These are phyloP conservation scores for Cotesia typhae DNA, from an alignment of 1,140 invertebrate species.

Conservation along the genomic window DNA sequence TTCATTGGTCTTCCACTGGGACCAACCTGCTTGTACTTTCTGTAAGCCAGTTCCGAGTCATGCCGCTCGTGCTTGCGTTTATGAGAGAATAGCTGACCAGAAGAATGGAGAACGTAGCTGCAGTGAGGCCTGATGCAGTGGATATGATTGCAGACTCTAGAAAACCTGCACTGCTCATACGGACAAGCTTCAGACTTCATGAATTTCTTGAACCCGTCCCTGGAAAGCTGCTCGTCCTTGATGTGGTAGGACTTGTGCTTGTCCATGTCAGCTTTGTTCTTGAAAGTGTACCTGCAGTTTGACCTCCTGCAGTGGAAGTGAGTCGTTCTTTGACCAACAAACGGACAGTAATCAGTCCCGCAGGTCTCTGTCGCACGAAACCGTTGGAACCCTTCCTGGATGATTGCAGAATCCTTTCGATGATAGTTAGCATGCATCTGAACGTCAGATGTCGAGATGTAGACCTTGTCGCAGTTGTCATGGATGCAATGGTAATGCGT, in stretches of 20 bases:
- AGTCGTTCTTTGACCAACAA: conserved; percentile 94
- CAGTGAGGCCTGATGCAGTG: conserved; percentile 96
- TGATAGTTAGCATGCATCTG: conserved; percentile 99
- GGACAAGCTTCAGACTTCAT: conserved; percentile 96
- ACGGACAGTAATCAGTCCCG: conserved; percentile 85
- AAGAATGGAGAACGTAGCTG: conserved; percentile 94
- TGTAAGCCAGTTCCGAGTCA: conserved; percentile 85
- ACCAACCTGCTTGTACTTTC: conserved; percentile 76
- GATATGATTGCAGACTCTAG: conserved; percentile 95
- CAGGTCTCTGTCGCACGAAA: conserved; percentile 93
- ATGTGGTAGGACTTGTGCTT: conserved; percentile 99
- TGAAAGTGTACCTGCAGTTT: conserved; percentile 94
- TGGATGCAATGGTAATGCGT: conserved; percentile 99
- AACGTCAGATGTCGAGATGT: conserved; percentile 98
- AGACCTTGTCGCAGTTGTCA: conserved; percentile 95
- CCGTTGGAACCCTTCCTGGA: conserved; percentile 94
- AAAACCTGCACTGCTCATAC: conserved; percentile 91
- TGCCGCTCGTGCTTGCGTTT: conserved; percentile 96
- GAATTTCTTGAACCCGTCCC: conserved; percentile 98
- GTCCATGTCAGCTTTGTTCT: conserved; percentile 99
- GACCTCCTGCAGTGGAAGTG: conserved; percentile 95
- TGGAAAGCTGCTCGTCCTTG: conserved; percentile 93
- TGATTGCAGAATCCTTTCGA: conserved; percentile 95
- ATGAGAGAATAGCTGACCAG: conserved; percentile 96
- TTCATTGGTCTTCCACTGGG: conserved; percentile 48